Conservation (phyloP, 2,888 invertebrate species). For the Sicus ferrugineus region DNA sequence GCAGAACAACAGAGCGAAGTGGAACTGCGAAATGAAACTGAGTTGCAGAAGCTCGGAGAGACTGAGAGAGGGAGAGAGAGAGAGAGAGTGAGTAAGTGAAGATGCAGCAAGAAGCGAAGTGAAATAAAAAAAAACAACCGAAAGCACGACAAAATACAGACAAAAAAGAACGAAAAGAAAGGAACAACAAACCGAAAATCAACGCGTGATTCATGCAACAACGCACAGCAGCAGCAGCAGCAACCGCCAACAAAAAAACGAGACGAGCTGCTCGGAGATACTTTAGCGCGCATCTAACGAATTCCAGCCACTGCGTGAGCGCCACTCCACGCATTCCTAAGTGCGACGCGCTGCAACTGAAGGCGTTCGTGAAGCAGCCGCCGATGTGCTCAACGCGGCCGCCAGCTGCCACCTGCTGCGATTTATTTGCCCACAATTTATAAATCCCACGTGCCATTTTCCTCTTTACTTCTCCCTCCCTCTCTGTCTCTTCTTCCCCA, state of each 20-base stretch:
- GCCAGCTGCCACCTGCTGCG: background rate
- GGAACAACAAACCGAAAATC: no score
- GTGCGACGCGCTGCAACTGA: slow-evolving; percentile 20
- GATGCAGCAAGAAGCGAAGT: background rate
- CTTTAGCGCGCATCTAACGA: slow-evolving; percentile 1
- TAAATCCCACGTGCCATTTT: background rate
- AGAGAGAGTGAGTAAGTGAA: background rate
- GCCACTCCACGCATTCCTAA: slow-evolving; percentile 15
- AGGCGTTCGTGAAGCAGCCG: background rate
- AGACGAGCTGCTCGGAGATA: background rate
- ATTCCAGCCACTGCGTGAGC: slow-evolving; percentile 14
- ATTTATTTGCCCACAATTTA: background rate
- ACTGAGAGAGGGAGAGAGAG: background rate
- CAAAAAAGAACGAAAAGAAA: background rate
- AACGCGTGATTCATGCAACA: slow-evolving; percentile 26
- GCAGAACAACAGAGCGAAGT: background rate
- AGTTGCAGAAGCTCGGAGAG: background rate
- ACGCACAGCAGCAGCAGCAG: background rate
- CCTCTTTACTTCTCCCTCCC: background rate
- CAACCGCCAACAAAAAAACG: background rate
- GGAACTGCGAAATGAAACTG: background rate
- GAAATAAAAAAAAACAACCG: background rate
- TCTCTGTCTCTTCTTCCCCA: background rate
- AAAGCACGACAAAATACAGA: background rate
- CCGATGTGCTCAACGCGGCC: background rate